phyloP scores from a whole-genome alignment of 2,888 invertebrate species.

The Sarcophaga rosellei region DNA sequence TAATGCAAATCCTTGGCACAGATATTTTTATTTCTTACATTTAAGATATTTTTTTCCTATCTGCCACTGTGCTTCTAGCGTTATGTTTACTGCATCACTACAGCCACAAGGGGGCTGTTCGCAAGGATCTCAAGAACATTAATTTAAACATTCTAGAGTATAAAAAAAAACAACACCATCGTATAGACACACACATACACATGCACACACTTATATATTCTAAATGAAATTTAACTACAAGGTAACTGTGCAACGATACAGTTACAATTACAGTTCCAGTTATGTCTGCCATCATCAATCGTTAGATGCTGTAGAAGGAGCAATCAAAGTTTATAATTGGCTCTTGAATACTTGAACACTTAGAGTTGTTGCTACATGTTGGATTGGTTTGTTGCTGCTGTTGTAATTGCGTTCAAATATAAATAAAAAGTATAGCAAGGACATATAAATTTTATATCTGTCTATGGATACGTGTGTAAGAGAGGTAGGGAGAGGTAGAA shows the following conservation, averaged over 20 bases:
- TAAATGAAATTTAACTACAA: conserved; percentile 41
- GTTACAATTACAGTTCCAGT: conserved; percentile 10
- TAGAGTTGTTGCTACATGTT: conserved; percentile 38
- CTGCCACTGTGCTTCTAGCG: neutral
- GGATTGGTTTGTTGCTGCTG: neutral
- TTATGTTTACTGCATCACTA: neutral
- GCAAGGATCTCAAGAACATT: neutral
- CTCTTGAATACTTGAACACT: conserved; percentile 67
- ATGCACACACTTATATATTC: neutral
- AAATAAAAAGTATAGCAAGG: neutral
- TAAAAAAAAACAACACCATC: too few relatives aligned
- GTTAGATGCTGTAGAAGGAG: conserved; percentile 49
- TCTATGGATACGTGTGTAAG: conserved; percentile 1
- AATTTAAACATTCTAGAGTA: neutral
- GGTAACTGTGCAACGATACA: conserved; percentile 17
- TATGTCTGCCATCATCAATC: conserved; percentile 7
- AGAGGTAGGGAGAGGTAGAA: too few relatives aligned
- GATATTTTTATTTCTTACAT: neutral
- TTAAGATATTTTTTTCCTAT: neutral
- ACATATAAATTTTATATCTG: conserved; percentile 1
- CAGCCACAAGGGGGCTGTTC: neutral
- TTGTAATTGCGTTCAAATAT: neutral
- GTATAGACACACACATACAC: neutral
- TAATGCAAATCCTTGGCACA: too few relatives aligned
- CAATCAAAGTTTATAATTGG: conserved; percentile 69